A percentile compares a stretch with the other conserved stretches of the same genome.
Conservation (phyloP, 2,797 vertebrate species). For the Molothrus aeneus region DNA sequence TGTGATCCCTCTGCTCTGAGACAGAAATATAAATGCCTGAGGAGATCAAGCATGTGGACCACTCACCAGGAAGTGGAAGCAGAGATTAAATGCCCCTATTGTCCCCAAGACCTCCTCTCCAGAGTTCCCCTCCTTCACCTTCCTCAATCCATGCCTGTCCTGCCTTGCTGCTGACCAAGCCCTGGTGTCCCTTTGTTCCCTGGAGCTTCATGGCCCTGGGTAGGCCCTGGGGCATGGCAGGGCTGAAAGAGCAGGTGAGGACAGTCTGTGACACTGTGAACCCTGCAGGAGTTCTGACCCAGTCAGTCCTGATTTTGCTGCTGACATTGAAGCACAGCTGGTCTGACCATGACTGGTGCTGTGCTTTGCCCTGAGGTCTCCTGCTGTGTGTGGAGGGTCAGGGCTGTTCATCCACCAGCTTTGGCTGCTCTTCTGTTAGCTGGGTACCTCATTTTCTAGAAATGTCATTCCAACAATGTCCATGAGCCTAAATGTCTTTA, state of each 20-base stretch:
- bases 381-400: not conserved
- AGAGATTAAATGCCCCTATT: not conserved
- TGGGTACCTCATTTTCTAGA: not conserved
- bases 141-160: not conserved
- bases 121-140: not conserved
- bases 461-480: not conserved
- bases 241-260: not conserved
- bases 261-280: fast-evolving
- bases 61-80: not conserved
- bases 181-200: not conserved
- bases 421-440: not conserved
- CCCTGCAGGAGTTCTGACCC: not conserved
- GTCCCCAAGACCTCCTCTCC: not conserved
- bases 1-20: not conserved
- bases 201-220: not conserved
- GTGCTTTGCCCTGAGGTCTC: not conserved
- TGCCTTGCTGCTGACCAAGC: not conserved
- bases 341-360: fast-evolving
- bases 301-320: not conserved
- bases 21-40: not conserved
- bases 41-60: not conserved
- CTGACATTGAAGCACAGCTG: fast-evolving
- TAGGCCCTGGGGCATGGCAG: fast-evolving
- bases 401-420: not conserved
- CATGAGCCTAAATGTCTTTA: not conserved